These are phyloP conservation scores for Noctilio leporinus DNA, from an alignment of 2,113 vertebrate genomes.

Conservation along the genomic window DNA sequence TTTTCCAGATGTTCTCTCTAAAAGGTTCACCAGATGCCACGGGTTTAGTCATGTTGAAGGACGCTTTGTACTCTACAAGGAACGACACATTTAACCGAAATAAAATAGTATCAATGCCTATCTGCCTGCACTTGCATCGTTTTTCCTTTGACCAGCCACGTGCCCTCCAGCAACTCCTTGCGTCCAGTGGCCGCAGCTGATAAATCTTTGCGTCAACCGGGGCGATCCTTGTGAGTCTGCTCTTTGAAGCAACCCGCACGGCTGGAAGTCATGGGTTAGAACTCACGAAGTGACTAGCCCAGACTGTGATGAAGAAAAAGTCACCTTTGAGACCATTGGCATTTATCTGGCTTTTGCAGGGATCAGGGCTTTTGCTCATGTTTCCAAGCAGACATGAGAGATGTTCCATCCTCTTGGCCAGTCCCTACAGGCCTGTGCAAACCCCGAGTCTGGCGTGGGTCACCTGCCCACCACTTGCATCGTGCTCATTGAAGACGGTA, in stretches of 20 bases:
- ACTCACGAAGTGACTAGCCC: rapidly evolving
- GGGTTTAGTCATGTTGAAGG: neutral
- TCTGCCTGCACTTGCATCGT: neutral
- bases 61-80: neutral
- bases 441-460: neutral
- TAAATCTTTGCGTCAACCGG: neutral
- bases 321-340: neutral
- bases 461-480: neutral
- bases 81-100: neutral
- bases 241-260: neutral
- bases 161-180: neutral
- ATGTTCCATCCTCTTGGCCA: neutral
- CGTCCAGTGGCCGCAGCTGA: neutral
- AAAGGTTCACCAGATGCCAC: neutral
- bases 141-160: neutral
- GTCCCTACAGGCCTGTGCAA: neutral
- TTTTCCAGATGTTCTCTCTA: neutral
- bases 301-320: neutral
- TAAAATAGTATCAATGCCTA: neutral
- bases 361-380: neutral
- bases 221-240: neutral
- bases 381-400: neutral
- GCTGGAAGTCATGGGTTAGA: too few species aligned
- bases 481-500: neutral
- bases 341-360: neutral